phyloP scores from a whole-genome alignment of 2,888 invertebrate genomes.

The Ormyrus nitidulus region DNA sequence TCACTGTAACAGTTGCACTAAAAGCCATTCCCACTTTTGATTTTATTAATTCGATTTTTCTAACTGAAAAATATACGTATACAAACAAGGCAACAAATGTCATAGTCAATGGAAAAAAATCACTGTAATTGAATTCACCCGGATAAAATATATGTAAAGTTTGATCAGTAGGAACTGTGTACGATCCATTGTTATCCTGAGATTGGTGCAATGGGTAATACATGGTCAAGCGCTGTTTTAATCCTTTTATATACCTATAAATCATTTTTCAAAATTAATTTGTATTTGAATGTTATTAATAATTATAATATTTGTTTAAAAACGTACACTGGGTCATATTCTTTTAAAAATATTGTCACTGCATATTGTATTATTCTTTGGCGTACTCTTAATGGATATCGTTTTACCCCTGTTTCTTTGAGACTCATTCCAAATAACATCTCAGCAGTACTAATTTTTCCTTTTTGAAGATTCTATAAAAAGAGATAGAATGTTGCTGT shows the following conservation, averaged over 20 bases:
- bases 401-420: constrained; percentile 92
- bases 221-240: constrained; percentile 82
- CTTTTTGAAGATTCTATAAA: constrained; percentile 85
- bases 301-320: constrained; percentile 14
- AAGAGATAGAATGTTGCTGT: constrained; percentile 2
- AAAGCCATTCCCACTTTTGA: constrained; percentile 92
- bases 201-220: constrained; percentile 85
- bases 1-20: constrained; percentile 91
- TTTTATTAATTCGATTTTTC: constrained; percentile 95
- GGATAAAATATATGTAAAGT: constrained; percentile 91
- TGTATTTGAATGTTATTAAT: constrained; percentile 15
- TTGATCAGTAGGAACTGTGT: constrained; percentile 68
- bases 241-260: constrained; percentile 83
- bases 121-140: constrained; percentile 89
- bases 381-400: constrained; percentile 89
- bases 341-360: constrained; percentile 89
- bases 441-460: constrained; percentile 90
- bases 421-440: constrained; percentile 95
- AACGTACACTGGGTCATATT: constrained; percentile 85
- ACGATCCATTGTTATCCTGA: constrained; percentile 70
- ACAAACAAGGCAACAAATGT: constrained; percentile 91
- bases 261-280: constrained; percentile 30
- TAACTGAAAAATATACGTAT: constrained; percentile 96
- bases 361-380: constrained; percentile 93
- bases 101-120: constrained; percentile 89